Base-by-base conservation (phyloP, 2,797 vertebrate genomes). In the Amazona finschi region DNA sequence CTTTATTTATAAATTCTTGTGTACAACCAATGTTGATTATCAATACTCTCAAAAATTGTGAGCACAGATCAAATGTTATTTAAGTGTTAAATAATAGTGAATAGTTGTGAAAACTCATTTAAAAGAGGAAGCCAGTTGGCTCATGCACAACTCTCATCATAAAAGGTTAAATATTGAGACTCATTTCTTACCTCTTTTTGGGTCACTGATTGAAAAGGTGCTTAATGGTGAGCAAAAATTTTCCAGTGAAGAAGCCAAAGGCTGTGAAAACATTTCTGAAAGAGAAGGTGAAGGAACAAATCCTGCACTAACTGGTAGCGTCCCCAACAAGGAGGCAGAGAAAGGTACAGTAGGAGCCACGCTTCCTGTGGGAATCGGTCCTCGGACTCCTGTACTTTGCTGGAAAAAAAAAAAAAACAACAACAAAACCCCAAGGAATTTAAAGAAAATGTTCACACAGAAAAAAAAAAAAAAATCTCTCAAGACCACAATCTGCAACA, bases 141-240 rank as follows among this genome's bases (percentile, higher is more conserved):
- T 79, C 21, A 50, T 3, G 31, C 43, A 73, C 22, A 94, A 19
- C 15, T 27, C 52, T 44, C 39, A 22, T 31, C 18, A 36, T 47
- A 73, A 20, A n/a, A 94, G 43, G 43, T 66, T 89, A 47, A 81
- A 79, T 50, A 86, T 50, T 70, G 55, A 88, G 43, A 72, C 16
- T 91, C 0, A 17, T 64, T 91, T 89, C 95, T 94, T 97, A 99
- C 99, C 99, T 98, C 98, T 98, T 97, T 98, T 99, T 88, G 98
- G 97, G 60, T 99, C 99, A 41, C 97, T 97, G 91, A 99, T 97
- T 69, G 98, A 98, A 89, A 99, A 98, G 38, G 97, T 98, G 87
- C 98, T 99, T 97, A 99, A 95, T 12, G 99, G 98, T 81, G 98
- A 98, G 79, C 98, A 90, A 53, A 99, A 98, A 5, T 98, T 91